Percentiles rank a stretch among this genome's conserved stretches.
phyloP scores from a whole-genome alignment of 2,797 vertebrate species.

The Australoheros facetus region DNA sequence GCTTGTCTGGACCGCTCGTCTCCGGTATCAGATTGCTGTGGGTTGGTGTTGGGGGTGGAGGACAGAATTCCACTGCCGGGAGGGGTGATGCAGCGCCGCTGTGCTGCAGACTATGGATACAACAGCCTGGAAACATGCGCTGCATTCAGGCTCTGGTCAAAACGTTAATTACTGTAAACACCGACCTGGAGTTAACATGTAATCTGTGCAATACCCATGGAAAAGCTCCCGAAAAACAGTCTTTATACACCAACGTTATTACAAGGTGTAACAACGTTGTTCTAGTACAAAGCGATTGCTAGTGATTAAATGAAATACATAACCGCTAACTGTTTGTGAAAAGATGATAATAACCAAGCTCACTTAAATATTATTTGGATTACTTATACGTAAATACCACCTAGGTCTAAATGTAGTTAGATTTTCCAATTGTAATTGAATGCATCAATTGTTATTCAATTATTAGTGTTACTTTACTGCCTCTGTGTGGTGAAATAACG shows the following conservation, averaged over 20 bases:
- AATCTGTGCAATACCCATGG: not conserved
- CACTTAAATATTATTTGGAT: not conserved
- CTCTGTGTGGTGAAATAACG: slow-evolving; percentile 49
- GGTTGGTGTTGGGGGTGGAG: slow-evolving; percentile 62
- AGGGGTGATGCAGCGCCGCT: slow-evolving; percentile 62
- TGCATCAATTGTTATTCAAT: not conserved
- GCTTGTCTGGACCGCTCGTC: slow-evolving; percentile 78
- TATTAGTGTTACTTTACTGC: slow-evolving; percentile 43
- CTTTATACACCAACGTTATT: not conserved
- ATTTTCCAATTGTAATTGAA: not conserved
- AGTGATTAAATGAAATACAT: not conserved
- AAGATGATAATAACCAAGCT: not conserved
- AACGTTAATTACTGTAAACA: not conserved
- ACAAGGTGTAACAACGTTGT: not conserved
- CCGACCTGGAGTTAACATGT: not conserved
- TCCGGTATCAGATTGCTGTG: slow-evolving; percentile 78
- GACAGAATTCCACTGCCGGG: slow-evolving; percentile 34
- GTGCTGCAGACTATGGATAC: slow-evolving; percentile 66
- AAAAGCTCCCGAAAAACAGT: not conserved
- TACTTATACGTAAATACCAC: not conserved
- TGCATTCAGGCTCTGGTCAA: slow-evolving; percentile 15
- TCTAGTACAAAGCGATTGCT: not conserved
- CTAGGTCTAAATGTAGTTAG: not conserved
- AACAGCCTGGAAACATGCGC: slow-evolving; percentile 34
- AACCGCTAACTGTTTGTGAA: not conserved